These are phyloP conservation scores for Hemicrepidius hirtus DNA, from an alignment of 2,888 invertebrate species.

Conservation along the genomic window DNA sequence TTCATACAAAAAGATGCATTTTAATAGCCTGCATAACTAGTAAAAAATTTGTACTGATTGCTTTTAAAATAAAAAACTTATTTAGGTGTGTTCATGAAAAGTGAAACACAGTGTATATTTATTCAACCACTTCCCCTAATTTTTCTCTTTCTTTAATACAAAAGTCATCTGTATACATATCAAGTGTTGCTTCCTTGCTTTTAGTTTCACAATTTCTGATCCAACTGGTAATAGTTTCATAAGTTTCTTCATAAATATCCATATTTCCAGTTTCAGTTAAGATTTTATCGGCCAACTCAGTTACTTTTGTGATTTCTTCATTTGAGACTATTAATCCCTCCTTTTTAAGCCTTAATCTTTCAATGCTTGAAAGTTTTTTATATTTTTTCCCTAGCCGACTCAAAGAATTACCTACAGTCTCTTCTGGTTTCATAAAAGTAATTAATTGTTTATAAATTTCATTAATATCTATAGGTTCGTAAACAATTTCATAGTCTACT, in stretches of 20 bases:
- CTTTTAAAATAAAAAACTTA: too few relatives aligned
- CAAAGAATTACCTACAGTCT: constrained; percentile 89
- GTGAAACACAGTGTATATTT: too few relatives aligned
- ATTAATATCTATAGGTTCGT: constrained; percentile 80
- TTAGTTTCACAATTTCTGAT: constrained; percentile 61
- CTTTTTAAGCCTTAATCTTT: constrained; percentile 90
- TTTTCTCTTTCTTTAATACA: constrained; percentile 83
- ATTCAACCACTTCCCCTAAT: too few relatives aligned
- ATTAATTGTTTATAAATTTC: constrained; percentile 83
- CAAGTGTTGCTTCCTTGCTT: constrained; percentile 79
- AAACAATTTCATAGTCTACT: constrained; percentile 77
- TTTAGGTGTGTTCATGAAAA: too few relatives aligned
- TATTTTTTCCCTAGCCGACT: constrained; percentile 85
- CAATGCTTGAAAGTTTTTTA: constrained; percentile 85
- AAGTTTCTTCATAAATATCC: constrained; percentile 96
- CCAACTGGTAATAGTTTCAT: constrained; percentile 79
- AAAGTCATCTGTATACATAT: constrained; percentile 97
- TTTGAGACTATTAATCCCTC: constrained; percentile 81
- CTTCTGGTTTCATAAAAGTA: constrained; percentile 83
- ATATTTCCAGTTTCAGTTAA: constrained; percentile 91
- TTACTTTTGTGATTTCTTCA: constrained; percentile 84
- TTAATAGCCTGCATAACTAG: too few relatives aligned
- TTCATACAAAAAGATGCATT: too few relatives aligned
- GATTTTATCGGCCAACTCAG: constrained; percentile 91
- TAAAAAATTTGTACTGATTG: too few relatives aligned